These are phyloP conservation scores for Eospalax fontanierii DNA, from an alignment of 2,797 vertebrate species.

Conservation along the genomic window DNA sequence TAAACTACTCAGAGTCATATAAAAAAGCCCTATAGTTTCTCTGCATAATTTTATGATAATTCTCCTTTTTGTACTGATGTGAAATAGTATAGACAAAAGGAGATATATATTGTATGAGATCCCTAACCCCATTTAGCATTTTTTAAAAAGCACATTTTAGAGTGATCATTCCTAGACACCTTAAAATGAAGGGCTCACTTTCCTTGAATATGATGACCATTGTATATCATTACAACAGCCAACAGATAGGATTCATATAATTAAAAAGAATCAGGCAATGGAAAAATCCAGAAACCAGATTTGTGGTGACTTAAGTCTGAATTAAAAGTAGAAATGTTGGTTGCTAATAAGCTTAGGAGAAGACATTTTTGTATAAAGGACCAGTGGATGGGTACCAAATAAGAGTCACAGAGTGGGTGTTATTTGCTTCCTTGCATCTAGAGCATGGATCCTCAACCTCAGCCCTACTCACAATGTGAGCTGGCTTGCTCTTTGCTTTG, in stretches of 20 bases:
- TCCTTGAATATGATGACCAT: constrained; percentile 42
- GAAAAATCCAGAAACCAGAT: constrained; percentile 44
- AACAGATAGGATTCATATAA: constrained; percentile 52
- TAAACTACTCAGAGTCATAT: constrained; percentile 53
- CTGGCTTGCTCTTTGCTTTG: background rate
- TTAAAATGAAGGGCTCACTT: constrained; percentile 72
- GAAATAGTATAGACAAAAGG: constrained; percentile 66
- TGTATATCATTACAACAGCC: constrained; percentile 38
- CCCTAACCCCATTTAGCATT: constrained; percentile 56
- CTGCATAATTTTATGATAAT: constrained; percentile 74
- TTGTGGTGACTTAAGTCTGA: constrained; percentile 51
- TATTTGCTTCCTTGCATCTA: background rate
- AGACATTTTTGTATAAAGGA: constrained; percentile 33
- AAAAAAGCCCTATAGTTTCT: constrained; percentile 61
- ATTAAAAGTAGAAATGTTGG: constrained; percentile 52
- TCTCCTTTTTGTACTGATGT: constrained; percentile 42
- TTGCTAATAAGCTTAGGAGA: background rate
- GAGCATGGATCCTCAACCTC: background rate
- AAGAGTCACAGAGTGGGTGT: constrained; percentile 35
- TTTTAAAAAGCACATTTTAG: constrained; percentile 59
- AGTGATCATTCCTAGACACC: constrained; percentile 59
- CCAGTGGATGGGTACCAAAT: background rate
- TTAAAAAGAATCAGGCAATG: constrained; percentile 57
- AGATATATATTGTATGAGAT: constrained; percentile 71
- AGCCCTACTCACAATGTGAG: background rate